phyloP scores from a whole-genome alignment of 2,888 invertebrate genomes.

The Drosophila lacicola region DNA sequence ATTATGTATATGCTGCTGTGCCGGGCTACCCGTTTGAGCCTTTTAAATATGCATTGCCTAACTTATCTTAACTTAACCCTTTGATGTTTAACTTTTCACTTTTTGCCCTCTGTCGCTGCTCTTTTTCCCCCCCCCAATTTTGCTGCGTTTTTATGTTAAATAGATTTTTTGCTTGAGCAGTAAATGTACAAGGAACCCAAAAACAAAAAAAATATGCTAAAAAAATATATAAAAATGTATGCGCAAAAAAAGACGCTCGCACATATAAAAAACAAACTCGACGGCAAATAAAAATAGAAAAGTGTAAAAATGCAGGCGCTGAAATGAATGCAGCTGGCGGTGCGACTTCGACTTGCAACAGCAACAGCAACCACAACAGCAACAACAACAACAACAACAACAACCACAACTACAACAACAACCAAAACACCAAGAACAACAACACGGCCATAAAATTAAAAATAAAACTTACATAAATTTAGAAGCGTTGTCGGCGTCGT shows the following conservation, averaged over 20 bases:
- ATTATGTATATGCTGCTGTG: neutral
- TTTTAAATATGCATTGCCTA: constrained; percentile 5
- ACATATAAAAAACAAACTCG: constrained; percentile 56
- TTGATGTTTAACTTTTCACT: neutral
- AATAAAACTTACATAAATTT: constrained; percentile 80
- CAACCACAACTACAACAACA: constrained; percentile 18
- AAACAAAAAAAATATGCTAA: constrained; percentile 3
- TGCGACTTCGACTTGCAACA: constrained; percentile 50
- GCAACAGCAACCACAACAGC: constrained; percentile 12
- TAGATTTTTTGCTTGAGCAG: constrained; percentile 48
- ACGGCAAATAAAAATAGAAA: constrained; percentile 58
- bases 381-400: constrained; percentile 28
- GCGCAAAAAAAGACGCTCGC: constrained; percentile 29
- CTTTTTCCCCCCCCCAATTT: neutral
- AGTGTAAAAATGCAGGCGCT: constrained; percentile 51
- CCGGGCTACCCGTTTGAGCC: neutral
- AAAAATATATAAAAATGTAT: constrained; percentile 24
- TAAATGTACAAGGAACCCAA: neutral
- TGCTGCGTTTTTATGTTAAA: constrained; percentile 36
- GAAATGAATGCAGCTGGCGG: constrained; percentile 55
- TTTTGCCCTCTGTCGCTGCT: neutral
- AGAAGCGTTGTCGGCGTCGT: constrained; percentile 47
- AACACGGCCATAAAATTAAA: constrained; percentile 71
- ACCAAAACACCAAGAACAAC: constrained; percentile 28
- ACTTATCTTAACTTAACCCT: neutral